These are phyloP conservation scores for Paedocypris sp. DNA, from an alignment of 2,113 vertebrate genomes.

Conservation along the genomic window DNA sequence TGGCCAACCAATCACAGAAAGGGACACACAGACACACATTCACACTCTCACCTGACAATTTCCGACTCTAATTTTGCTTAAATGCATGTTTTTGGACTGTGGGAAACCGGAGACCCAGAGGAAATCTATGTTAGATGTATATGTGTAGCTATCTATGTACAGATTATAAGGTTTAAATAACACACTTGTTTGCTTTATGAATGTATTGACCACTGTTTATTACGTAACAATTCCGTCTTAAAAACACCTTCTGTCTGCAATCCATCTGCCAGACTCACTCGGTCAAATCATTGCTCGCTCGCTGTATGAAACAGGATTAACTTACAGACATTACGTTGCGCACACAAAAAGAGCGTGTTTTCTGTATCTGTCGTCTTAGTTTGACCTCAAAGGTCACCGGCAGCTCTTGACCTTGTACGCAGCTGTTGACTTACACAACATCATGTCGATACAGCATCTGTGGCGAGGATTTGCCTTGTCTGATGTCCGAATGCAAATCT, in stretches of 20 bases:
- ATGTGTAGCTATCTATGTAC: background rate
- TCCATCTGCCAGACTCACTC: conserved; percentile 28
- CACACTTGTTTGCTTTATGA: conserved; percentile 38
- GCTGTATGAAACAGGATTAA: conserved; percentile 33
- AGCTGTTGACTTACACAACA: conserved; percentile 1
- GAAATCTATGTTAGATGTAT: background rate
- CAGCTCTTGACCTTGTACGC: background rate
- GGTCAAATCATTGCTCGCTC: conserved; percentile 7
- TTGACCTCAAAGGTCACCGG: background rate
- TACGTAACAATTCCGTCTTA: conserved; percentile 47
- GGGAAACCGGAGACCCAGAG: no score
- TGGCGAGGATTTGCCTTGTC: no score
- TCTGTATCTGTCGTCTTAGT: conserved; percentile 21
- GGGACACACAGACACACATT: no score
- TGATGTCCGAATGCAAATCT: no score
- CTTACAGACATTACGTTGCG: conserved; percentile 33
- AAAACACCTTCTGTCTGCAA: conserved; percentile 33
- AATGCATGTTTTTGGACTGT: no score
- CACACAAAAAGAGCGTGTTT: background rate
- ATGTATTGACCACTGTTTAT: conserved; percentile 51
- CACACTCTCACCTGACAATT: no score
- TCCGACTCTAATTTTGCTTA: no score
- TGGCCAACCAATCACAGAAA: no score
- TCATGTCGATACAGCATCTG: background rate
- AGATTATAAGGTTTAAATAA: background rate